phyloP scores from a whole-genome alignment of 2,888 invertebrate genomes.

The Tenthredo notha region DNA sequence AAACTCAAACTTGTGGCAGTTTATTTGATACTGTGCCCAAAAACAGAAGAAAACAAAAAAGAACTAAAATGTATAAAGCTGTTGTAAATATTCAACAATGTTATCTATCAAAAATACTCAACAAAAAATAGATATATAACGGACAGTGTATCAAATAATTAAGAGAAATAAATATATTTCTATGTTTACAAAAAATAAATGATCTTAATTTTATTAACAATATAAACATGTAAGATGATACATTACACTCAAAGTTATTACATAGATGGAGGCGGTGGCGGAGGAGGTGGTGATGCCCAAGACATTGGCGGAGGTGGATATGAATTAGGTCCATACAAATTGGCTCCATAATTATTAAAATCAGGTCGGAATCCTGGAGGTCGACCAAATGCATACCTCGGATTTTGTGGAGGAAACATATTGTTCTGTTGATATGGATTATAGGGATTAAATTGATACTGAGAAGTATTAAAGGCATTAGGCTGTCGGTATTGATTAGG shows the following conservation, averaged over 20 bases:
- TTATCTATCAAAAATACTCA: constrained; percentile 13
- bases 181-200: constrained; percentile 47
- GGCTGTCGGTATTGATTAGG: constrained; percentile 45
- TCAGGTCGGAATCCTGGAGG: constrained; percentile 38
- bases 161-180: constrained; percentile 52
- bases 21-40: constrained; percentile 35
- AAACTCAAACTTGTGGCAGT: constrained; percentile 4
- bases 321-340: constrained; percentile 58
- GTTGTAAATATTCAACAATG: constrained; percentile 44
- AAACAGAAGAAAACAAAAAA: not conserved
- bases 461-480: constrained; percentile 4
- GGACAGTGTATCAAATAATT: constrained; percentile 41
- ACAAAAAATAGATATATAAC: not conserved
- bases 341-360: constrained; percentile 46
- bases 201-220: not conserved
- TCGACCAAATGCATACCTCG: constrained; percentile 28
- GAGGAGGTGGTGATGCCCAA: constrained; percentile 37
- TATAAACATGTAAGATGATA: not conserved
- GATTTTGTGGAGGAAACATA: constrained; percentile 35
- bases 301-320: constrained; percentile 63
- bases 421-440: constrained; percentile 36
- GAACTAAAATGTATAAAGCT: constrained; percentile 34
- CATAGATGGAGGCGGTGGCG: constrained; percentile 40
- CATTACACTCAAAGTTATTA: constrained; percentile 3
- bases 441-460: constrained; percentile 47